Conservation (phyloP, 2,797 vertebrate genomes). For the Falco cherrug region DNA sequence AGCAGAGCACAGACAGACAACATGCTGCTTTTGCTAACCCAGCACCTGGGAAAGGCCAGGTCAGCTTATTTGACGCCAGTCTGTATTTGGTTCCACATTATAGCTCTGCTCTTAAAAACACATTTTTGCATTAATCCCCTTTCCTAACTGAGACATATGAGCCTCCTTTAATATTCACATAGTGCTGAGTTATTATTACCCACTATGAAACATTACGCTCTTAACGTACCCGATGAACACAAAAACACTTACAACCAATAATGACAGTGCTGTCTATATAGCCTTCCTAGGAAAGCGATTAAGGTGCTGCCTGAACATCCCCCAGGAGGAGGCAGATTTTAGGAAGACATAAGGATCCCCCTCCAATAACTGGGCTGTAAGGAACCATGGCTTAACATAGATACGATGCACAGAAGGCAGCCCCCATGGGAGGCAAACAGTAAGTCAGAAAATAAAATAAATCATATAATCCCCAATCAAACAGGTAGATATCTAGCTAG, state of each 20-base stretch:
- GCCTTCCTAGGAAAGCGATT: neutral
- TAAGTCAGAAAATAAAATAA: constrained; percentile 7
- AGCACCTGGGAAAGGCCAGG: neutral
- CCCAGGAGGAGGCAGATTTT: constrained; percentile 16
- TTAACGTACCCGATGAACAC: neutral
- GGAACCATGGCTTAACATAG: neutral
- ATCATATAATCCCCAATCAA: neutral
- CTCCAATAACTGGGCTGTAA: neutral
- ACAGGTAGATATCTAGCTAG: neutral
- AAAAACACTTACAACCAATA: neutral
- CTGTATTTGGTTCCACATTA: constrained; percentile 31
- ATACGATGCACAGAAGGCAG: neutral
- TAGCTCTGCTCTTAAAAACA: constrained; percentile 61
- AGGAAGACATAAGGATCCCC: neutral
- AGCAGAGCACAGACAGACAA: neutral
- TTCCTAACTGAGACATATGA: constrained; percentile 19
- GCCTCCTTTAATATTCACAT: neutral
- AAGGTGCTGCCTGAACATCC: neutral
- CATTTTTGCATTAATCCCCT: constrained; percentile 31
- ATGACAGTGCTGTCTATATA: neutral
- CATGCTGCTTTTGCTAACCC: neutral
- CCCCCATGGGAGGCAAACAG: neutral
- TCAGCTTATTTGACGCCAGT: neutral
- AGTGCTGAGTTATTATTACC: constrained; percentile 14
- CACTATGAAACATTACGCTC: neutral